These are phyloP conservation scores for Monomorium pharaonis DNA, from an alignment of 1,140 invertebrate genomes.

Conservation along the genomic window DNA sequence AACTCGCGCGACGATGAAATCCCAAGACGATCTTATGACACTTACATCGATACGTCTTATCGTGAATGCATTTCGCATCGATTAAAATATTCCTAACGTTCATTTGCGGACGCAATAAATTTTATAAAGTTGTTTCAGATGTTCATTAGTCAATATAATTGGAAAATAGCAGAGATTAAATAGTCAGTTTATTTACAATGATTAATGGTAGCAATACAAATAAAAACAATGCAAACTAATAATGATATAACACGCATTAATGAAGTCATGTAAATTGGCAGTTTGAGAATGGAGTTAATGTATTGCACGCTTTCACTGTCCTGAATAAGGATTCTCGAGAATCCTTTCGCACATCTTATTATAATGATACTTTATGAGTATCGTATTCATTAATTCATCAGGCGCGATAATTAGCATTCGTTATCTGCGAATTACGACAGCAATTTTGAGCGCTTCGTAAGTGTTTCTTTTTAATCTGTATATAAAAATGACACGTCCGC, in stretches of 20 bases:
- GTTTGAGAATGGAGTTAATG: background rate
- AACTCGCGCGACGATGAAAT: background rate
- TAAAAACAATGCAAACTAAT: background rate
- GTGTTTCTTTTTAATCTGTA: background rate
- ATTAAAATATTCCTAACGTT: background rate
- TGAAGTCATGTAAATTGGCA: background rate
- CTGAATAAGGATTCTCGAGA: background rate
- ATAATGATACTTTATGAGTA: background rate
- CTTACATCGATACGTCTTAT: background rate
- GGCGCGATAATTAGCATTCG: slow-evolving; percentile 26
- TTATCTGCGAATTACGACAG: slow-evolving; percentile 10
- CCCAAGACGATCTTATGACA: background rate
- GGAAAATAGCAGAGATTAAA: background rate
- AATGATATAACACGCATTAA: background rate
- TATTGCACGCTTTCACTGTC: slow-evolving; percentile 12
- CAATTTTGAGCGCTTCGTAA: slow-evolving; percentile 1
- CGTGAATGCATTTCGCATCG: background rate
- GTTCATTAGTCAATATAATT: background rate
- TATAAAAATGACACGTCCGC: background rate
- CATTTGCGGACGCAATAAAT: background rate
- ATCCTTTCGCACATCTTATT: slow-evolving; percentile 12
- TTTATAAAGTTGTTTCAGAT: background rate
- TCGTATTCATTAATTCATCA: slow-evolving; percentile 47
- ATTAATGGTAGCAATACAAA: background rate
- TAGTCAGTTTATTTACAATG: background rate